Base-by-base conservation (phyloP, 2,797 vertebrate species). In the Tapirus indicus region DNA sequence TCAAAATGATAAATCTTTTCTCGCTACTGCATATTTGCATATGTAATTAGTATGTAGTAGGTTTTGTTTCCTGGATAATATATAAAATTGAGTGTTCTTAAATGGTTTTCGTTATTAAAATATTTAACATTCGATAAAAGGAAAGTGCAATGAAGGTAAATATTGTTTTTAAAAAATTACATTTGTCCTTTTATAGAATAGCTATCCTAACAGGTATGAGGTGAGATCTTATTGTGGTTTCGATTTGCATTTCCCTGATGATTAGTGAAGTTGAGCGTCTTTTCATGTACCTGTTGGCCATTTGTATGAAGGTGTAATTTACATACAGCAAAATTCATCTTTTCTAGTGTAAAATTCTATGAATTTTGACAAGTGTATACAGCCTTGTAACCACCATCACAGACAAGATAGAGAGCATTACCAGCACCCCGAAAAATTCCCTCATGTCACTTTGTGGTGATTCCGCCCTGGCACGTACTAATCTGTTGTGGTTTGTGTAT, bases 81-180 rank as follows among this genome's bases (percentile, higher is more conserved):
- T 17, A 77, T 80, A 69, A 64, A 92, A 83, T 52, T 47, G 8
- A 2, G 74, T 21, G 54, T 27, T 60, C 54, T 91, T 69, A 93
- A 58, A 38, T 84, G 4, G 3, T 93, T 88, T 94, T 72, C 86
- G 69, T 60, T 58, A 94, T 74, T 91, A 62, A 89, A 56, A 49
- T 89, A 77, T 83, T 95, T 75, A 64, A 44, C 89, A 93, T 44
- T 68, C 83, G 58, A 68, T 80, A 49, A 84, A 52, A 41, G 20
- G 25, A 94, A 90, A 91, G 38, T 91, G 5, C 25, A 62, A 38
- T 38, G 14, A 83, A 93, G 47, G 6, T 56, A 82, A 88, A 68
- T 80, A 86, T 62, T 0, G 5, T 75, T 94, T 75, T 32, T 4
- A n/a, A 68, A 72, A 94, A 47, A 41, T 49, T 17, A 0, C 2